Evolutionary conservation across 2,888 invertebrate species (phyloP), one percentile per base, ranked within the genome.

Genomic region (Drosophila percnosoma): DNA sequence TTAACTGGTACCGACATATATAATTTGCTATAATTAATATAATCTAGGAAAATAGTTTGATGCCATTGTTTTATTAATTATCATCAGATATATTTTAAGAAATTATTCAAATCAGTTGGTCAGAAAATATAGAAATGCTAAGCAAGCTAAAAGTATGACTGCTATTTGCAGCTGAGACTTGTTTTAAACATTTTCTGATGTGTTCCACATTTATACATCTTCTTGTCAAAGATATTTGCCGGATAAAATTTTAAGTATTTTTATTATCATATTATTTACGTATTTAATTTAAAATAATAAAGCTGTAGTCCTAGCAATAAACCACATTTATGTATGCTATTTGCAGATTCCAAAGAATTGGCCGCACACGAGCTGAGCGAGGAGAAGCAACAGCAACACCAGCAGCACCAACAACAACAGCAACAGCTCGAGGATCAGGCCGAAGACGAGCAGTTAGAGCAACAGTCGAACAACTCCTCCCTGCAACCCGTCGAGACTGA

Each of bases 331-430:
- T 15, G 2, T 15, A 15, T 45, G 24, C 2, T 4, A 45, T 24
- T 83, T 84, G 53, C 83, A 92, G 92, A 92, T 91, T 92, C 92
- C 91, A 92, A 93, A 91, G 92, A 93, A 83, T 88, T 92, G 69
- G 89, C 83, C 77, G 85, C 91, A 65, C 90, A 88, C 73, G 92
- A 92, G 71, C 77, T 91, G 71, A 83, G 78, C 72, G 90, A 89
- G 67, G 90, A 91, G 68, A 80, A 87, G 70, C 57, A 57, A 75
- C 71, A 59, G 10, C 53, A 57, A 75, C 70, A 61, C 10, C 53
- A 80, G 42, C 64, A 72, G 33, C 76, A 87, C 38, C 80, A 83
- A 8, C 75, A 75, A 54, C 63, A 83, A 21, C 73, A 86, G 49
- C 79, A 82, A 21, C 74, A 75, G 54, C 65, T 71, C 15, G 77